These are phyloP conservation scores for Bombyx huttoni DNA, from an alignment of 2,888 invertebrate species.

Conservation along the genomic window DNA sequence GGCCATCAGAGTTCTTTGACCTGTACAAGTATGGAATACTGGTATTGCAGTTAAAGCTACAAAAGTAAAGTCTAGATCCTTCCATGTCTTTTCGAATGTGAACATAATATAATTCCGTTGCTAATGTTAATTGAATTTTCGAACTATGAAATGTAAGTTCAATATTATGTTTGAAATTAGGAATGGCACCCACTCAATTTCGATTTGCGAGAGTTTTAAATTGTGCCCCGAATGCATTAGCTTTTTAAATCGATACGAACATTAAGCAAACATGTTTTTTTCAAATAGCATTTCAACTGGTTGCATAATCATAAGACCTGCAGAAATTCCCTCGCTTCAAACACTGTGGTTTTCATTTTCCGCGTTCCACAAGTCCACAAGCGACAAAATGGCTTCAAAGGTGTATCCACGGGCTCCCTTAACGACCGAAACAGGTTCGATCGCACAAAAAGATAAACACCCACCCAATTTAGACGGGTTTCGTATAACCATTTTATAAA, in stretches of 20 bases:
- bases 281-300: no score
- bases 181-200: no score
- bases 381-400: neutral
- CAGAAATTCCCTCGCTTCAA: neutral
- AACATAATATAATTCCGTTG: no score
- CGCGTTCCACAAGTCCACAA: neutral
- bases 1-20: slow-evolving; percentile 1
- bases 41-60: neutral
- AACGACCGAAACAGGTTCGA: slow-evolving; percentile 16
- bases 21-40: neutral
- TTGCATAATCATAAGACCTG: neutral
- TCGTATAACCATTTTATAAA: neutral
- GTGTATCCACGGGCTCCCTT: slow-evolving; percentile 4
- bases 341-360: neutral
- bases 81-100: no score
- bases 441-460: slow-evolving; percentile 12
- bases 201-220: no score
- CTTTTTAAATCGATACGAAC: no score
- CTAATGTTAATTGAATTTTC: no score
- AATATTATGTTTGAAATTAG: no score
- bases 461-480: neutral
- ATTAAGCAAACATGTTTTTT: no score
- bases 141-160: no score
- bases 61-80: no score
- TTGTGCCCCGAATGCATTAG: no score